phyloP scores from a whole-genome alignment of 2,888 invertebrate genomes.

The Melanophora roralis region DNA sequence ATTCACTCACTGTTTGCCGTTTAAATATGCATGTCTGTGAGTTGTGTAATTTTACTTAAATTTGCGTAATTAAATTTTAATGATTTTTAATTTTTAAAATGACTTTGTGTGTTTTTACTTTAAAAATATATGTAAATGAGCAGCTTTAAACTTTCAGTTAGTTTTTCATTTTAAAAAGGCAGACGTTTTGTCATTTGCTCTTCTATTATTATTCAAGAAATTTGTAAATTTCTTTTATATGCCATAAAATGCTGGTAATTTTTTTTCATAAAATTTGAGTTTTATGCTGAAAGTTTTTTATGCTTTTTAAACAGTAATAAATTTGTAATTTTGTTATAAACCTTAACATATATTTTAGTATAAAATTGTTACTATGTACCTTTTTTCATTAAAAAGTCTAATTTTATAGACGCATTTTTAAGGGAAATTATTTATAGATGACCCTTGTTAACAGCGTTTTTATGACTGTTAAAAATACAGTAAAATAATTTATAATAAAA shows the following conservation, averaged over 20 bases:
- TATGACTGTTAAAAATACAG: no score
- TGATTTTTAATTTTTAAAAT: background rate
- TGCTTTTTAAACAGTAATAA: no score
- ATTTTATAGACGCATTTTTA: no score
- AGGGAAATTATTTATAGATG: no score
- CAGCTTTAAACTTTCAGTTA: background rate
- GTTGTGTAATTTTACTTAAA: conserved; percentile 1
- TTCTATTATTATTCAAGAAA: background rate
- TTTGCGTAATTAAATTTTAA: background rate
- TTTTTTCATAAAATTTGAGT: no score
- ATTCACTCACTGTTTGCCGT: background rate
- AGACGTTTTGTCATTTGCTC: background rate
- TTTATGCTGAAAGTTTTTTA: no score
- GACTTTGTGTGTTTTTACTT: background rate
- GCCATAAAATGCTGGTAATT: background rate
- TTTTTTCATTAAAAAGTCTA: no score
- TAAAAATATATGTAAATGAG: background rate
- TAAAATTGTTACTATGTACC: no score
- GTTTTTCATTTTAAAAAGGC: background rate
- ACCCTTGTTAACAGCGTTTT: no score
- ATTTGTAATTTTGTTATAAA: background rate
- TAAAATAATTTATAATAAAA: no score
- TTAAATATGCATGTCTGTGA: background rate
- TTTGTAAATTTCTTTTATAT: background rate
- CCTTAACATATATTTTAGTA: no score